Base-by-base conservation (phyloP, 2,888 invertebrate genomes). In the Aethes cnicana region DNA sequence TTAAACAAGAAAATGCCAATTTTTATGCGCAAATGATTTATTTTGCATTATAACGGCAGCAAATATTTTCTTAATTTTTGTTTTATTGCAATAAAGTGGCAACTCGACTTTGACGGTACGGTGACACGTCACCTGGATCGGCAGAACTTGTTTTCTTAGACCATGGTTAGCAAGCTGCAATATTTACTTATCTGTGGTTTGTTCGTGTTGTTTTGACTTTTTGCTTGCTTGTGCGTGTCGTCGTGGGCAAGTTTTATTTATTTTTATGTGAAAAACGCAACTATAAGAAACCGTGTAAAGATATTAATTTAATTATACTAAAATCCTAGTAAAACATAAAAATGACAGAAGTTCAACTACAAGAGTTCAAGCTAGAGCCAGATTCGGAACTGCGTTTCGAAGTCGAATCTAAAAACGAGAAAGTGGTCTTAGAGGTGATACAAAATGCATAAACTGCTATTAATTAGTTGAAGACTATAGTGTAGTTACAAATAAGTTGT, bases 341-440 rank as follows among this genome's bases (percentile, higher is more conserved):
- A 58, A 90, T 90, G 90, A 89, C 90, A 18, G 90, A 90, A 72
- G 81, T 86, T 26, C 87, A 89, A 61, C 60, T 87, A 53, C 90
- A 90, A 80, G 96, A 97, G 74, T 97, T 95, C 69, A 95, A 95
- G 72, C 86, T 98, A 46, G 97, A 97, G 54, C 91, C 93, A 0
- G 97, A 98, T 72, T 94, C 95, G 7, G 98, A 98, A 80, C 87
- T 98, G n/a, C 93, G 98, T 37, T 98, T 98, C 80, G 98, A 98
- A 92, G 95, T 98, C 0, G 98, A 98, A 87, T 92, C 93, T 2
- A 95, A 95, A 82, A 94, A 93, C 77, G 95, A 95, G 72, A 96
- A 95, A 87, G 95, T 96, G 1, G 92, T 92, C 50, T 88, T 96
- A 53, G 95, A 95, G 90, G 95, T 95, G 73, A 47, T 35, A 16